Evolutionary conservation across 2,797 vertebrate genomes (phyloP).

Genomic region (Phyllotis vaccarum): DNA sequence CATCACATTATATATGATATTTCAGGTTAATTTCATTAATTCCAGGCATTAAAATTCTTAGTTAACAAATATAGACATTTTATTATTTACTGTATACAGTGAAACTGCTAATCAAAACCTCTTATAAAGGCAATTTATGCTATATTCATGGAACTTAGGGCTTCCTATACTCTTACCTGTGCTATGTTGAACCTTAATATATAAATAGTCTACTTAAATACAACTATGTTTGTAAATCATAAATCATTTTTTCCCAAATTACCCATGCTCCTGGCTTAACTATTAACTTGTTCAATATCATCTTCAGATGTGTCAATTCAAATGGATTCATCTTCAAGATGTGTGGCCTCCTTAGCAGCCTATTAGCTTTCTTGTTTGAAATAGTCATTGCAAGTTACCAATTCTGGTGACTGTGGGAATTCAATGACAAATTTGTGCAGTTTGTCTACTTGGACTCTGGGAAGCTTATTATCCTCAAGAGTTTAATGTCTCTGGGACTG

Average conservation of each 20-base stretch:
- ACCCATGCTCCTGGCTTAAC: too few species aligned
- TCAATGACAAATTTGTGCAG: fast-evolving
- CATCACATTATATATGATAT: background rate
- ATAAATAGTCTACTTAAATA: background rate
- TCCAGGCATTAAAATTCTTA: background rate
- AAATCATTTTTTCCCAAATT: background rate
- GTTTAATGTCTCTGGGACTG: background rate
- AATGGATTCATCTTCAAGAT: background rate
- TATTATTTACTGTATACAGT: background rate
- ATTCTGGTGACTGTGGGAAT: background rate
- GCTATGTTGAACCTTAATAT: background rate
- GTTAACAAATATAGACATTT: background rate
- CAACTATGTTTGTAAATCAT: too few species aligned
- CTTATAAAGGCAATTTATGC: background rate
- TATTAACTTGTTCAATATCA: background rate
- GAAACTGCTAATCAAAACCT: background rate
- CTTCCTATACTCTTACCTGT: background rate
- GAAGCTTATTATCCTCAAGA: background rate
- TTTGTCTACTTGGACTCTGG: conserved; percentile 29
- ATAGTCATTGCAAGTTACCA: background rate
- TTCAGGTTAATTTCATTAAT: background rate
- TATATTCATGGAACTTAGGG: background rate
- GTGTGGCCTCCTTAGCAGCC: background rate
- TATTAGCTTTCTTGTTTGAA: background rate
- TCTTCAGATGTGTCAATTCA: background rate